These are phyloP conservation scores for Drosophila funebris DNA, from an alignment of 1,140 invertebrate genomes.

Conservation along the genomic window DNA sequence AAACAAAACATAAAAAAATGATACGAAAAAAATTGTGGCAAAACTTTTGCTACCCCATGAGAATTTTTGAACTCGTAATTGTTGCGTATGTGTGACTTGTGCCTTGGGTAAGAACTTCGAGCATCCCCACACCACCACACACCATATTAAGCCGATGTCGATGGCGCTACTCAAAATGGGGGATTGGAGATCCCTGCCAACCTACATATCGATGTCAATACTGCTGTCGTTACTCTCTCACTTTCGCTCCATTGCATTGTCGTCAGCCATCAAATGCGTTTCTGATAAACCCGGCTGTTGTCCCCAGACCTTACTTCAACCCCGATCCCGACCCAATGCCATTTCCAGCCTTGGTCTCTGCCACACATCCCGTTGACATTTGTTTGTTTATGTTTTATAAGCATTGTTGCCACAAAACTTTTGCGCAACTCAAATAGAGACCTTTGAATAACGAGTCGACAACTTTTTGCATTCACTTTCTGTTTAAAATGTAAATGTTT, in stretches of 20 bases:
- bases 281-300: conserved; percentile 15
- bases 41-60: conserved; percentile 50
- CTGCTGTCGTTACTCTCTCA: conserved; percentile 47
- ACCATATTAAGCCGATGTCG: neutral
- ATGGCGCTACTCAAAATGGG: neutral
- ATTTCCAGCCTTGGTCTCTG: conserved; percentile 10
- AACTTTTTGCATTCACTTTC: conserved; percentile 62
- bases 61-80: conserved; percentile 34
- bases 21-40: conserved; percentile 22
- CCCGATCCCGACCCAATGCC: neutral
- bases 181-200: neutral
- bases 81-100: conserved; percentile 6
- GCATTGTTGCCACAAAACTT: conserved; percentile 68
- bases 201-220: conserved; percentile 55
- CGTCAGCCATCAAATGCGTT: conserved; percentile 9
- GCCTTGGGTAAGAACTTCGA: neutral
- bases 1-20: conserved; percentile 11
- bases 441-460: conserved; percentile 38
- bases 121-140: too few species aligned
- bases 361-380: conserved; percentile 58
- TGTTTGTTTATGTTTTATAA: conserved; percentile 78
- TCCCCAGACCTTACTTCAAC: neutral
- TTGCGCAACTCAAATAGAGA: conserved; percentile 40
- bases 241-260: conserved; percentile 66
- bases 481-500: conserved; percentile 76